Conservation (phyloP, 2,113 vertebrate genomes). For the Pachyramphus minor region DNA sequence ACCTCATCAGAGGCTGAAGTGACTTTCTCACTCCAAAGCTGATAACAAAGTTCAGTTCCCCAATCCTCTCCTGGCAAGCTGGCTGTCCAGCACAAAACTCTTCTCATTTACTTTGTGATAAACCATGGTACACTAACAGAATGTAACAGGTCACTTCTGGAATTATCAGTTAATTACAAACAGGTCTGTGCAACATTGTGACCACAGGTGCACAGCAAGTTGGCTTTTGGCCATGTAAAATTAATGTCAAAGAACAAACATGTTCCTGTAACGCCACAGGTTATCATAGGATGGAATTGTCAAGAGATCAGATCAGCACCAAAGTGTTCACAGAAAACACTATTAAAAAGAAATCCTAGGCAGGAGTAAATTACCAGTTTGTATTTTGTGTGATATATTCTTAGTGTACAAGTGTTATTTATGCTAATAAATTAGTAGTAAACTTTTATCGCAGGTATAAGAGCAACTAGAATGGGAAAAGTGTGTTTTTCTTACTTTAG, state of each 20-base stretch:
- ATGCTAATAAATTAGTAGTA: neutral
- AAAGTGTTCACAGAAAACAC: neutral
- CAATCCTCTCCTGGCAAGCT: neutral
- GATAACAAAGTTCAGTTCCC: neutral
- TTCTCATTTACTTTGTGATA: neutral
- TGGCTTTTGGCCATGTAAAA: neutral
- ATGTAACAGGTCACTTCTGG: neutral
- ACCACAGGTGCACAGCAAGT: neutral
- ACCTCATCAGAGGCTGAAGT: neutral
- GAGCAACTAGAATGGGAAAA: neutral
- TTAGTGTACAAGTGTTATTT: neutral
- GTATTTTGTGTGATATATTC: neutral
- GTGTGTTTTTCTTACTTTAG: neutral
- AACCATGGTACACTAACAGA: neutral
- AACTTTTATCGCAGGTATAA: neutral
- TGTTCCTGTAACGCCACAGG: neutral
- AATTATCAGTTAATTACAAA: neutral
- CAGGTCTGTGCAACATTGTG: neutral
- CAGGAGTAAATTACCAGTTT: neutral
- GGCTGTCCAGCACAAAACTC: neutral
- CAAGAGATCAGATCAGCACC: neutral
- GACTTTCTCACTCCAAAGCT: neutral
- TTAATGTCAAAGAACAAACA: neutral
- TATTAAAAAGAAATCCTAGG: neutral
- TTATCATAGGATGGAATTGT: neutral